Percentiles rank a stretch among this genome's conserved stretches.
phyloP scores from a whole-genome alignment of 2,797 vertebrate species.

The Phataginus tricuspis region DNA sequence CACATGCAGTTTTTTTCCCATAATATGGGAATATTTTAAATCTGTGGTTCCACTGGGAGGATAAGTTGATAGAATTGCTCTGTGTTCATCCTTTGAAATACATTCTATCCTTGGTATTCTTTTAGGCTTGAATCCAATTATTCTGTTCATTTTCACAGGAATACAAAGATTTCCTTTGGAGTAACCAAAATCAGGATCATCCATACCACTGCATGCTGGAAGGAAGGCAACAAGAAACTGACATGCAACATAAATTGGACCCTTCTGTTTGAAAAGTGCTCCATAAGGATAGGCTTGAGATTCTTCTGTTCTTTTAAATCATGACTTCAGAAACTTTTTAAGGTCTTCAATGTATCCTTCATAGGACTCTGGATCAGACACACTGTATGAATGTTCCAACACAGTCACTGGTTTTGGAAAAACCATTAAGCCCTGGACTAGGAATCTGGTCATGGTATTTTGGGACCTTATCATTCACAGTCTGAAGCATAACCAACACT shows the following conservation, averaged over 20 bases:
- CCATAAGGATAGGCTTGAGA: slow-evolving; percentile 87
- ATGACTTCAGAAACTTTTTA: slow-evolving; percentile 86
- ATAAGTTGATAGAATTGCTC: slow-evolving; percentile 88
- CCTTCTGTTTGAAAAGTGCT: slow-evolving; percentile 87
- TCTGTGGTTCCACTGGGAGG: slow-evolving; percentile 88
- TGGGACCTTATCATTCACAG: slow-evolving; percentile 92
- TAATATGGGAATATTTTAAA: slow-evolving; percentile 94
- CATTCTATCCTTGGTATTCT: not conserved
- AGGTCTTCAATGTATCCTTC: slow-evolving; percentile 85
- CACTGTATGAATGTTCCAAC: slow-evolving; percentile 88
- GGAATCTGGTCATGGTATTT: slow-evolving; percentile 94
- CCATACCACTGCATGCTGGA: slow-evolving; percentile 88
- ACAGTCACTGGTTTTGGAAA: slow-evolving; percentile 84
- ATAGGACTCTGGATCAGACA: slow-evolving; percentile 85
- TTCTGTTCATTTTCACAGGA: slow-evolving; percentile 90
- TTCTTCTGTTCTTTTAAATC: slow-evolving; percentile 85
- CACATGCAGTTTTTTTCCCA: slow-evolving; percentile 90
- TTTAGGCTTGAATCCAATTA: not conserved
- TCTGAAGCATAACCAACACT: slow-evolving; percentile 98
- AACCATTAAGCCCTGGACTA: slow-evolving; percentile 92
- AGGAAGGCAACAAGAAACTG: slow-evolving; percentile 88
- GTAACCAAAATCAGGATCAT: slow-evolving; percentile 88
- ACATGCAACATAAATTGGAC: slow-evolving; percentile 86
- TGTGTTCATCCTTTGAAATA: slow-evolving; percentile 84
- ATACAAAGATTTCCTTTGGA: slow-evolving; percentile 89